Conservation (phyloP, 2,113 vertebrate genomes). For the Cricetomys ansorgei region DNA sequence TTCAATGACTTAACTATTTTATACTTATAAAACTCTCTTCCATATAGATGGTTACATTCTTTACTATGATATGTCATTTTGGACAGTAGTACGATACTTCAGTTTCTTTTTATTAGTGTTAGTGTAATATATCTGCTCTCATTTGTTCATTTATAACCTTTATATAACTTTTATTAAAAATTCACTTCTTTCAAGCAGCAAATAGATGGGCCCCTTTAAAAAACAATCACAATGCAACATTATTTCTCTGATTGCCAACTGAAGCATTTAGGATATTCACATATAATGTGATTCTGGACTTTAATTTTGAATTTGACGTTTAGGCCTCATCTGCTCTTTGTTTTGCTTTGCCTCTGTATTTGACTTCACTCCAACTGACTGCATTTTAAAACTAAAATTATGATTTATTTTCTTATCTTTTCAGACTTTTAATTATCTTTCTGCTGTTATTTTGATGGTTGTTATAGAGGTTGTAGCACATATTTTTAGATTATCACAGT, state of each 20-base stretch:
- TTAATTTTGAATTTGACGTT: neutral
- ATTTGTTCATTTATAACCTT: neutral
- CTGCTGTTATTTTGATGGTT: neutral
- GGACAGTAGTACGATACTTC: neutral
- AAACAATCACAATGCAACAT: neutral
- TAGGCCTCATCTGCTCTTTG: neutral
- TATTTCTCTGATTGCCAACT: neutral
- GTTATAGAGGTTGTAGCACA: neutral
- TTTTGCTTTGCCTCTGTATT: neutral
- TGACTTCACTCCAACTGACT: neutral
- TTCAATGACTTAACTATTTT: neutral
- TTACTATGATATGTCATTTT: neutral
- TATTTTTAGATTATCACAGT: neutral
- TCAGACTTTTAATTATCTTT: neutral
- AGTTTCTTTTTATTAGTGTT: neutral
- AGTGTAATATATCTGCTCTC: neutral
- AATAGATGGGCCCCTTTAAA: neutral
- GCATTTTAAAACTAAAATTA: neutral
- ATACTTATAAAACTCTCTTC: neutral
- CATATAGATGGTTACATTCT: neutral
- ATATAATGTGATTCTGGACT: neutral
- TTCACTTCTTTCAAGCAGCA: neutral
- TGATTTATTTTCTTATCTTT: neutral
- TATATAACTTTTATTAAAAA: slow-evolving; percentile 29
- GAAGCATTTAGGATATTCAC: neutral